Evolutionary conservation across 2,797 vertebrate species (phyloP).

Genomic region (Ispidina lecontei): DNA sequence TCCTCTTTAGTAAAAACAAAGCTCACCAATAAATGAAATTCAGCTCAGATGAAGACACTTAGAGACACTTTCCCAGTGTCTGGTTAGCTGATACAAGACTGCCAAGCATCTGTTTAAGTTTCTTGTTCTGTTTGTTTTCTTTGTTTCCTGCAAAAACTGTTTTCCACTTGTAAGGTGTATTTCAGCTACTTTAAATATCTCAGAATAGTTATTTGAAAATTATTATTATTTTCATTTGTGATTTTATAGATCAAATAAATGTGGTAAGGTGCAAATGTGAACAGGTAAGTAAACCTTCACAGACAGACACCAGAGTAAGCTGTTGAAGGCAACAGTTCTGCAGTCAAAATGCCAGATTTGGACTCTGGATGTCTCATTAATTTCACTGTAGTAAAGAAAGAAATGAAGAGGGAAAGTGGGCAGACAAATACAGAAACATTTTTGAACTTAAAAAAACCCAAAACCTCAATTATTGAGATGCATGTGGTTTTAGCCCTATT

Average conservation of each 20-base stretch:
- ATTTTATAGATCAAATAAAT: neutral
- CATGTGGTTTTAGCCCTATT: neutral
- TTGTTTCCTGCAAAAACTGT: neutral
- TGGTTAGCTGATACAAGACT: neutral
- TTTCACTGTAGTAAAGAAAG: neutral
- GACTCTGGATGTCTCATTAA: neutral
- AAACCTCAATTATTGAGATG: neutral
- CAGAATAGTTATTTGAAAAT: neutral
- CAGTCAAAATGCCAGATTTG: neutral
- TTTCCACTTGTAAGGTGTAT: neutral
- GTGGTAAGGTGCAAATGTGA: neutral
- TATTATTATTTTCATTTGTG: neutral
- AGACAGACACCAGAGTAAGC: neutral
- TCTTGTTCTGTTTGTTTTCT: neutral
- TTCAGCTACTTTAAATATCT: neutral
- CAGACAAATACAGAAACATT: neutral
- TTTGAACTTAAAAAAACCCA: neutral
- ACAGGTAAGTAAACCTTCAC: neutral
- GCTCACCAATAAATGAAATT: slow-evolving; percentile 12
- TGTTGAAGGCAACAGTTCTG: neutral
- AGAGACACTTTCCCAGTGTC: neutral
- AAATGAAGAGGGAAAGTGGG: neutral
- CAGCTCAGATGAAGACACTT: neutral
- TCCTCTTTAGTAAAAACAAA: neutral
- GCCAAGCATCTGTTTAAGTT: neutral